Percentiles rank a stretch among this genome's conserved stretches.
phyloP scores from a whole-genome alignment of 2,797 vertebrate genomes.

The Tragelaphus oryx region DNA sequence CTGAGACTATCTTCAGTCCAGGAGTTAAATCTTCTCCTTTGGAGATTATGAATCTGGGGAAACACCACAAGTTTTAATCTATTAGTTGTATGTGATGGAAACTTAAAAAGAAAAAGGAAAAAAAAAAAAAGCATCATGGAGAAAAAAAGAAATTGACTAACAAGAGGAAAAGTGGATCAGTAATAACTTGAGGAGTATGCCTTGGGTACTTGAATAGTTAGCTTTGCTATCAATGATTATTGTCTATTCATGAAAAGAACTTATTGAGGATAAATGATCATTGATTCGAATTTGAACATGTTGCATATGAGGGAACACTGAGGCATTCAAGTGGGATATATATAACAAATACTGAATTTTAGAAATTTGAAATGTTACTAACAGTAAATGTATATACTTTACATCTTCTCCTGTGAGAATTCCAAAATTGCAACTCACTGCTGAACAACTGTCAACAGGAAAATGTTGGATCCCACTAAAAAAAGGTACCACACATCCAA shows the following conservation, averaged over 20 bases:
- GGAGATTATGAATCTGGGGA: background rate
- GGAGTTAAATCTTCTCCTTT: background rate
- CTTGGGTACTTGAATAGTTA: background rate
- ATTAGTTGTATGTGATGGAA: background rate
- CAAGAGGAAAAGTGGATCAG: background rate
- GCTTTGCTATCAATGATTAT: background rate
- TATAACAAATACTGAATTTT: background rate
- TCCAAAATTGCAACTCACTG: background rate
- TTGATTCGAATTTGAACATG: background rate
- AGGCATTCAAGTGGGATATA: background rate
- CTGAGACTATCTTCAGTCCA: background rate
- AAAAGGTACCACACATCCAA: background rate
- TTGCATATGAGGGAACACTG: background rate
- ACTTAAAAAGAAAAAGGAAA: background rate
- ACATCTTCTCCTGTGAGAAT: background rate
- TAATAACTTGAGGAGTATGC: background rate
- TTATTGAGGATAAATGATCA: background rate
- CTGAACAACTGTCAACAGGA: background rate
- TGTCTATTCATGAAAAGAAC: background rate
- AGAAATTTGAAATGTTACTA: background rate
- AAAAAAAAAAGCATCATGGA: background rate
- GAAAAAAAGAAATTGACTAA: background rate
- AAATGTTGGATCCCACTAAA: rapidly evolving
- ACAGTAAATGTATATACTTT: background rate
- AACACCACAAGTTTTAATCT: background rate